Percentiles rank a stretch among this genome's conserved stretches.
Conservation (phyloP, 2,888 invertebrate species). For the Drosophila quinaria region DNA sequence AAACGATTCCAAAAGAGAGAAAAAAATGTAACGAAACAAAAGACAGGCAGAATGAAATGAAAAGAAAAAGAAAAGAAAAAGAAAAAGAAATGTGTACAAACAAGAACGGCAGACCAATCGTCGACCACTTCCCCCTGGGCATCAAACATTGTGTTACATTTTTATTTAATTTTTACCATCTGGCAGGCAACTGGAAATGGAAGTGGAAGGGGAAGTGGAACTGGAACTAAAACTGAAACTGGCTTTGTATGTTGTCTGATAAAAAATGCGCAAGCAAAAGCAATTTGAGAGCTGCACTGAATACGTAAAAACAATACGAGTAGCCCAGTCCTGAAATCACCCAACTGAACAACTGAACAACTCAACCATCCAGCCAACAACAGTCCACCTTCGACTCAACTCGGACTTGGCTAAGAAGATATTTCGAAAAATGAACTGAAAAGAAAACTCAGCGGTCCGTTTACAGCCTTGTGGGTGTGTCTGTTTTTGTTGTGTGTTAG, state of each 20-base stretch:
- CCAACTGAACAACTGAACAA: not conserved
- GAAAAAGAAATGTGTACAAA: constrained; percentile 19
- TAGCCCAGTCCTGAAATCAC: not conserved
- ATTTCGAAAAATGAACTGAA: constrained; percentile 63
- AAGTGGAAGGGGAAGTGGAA: not conserved
- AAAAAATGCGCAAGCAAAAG: constrained; percentile 81
- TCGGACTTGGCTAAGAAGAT: constrained; percentile 47
- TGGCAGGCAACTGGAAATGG: constrained; percentile 47
- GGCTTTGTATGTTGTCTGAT: constrained; percentile 69
- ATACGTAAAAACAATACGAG: constrained; percentile 78
- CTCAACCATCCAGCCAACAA: not conserved
- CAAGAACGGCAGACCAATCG: constrained; percentile 25
- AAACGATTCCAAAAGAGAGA: constrained; percentile 43
- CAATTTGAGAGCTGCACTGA: constrained; percentile 79
- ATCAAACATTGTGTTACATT: constrained; percentile 76
- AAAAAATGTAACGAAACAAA: constrained; percentile 1
- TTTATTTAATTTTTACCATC: constrained; percentile 81
- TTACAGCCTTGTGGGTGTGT: constrained; percentile 36
- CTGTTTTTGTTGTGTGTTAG: constrained; percentile 33
- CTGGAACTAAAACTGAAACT: constrained; percentile 38
- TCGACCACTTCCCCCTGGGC: constrained; percentile 1
- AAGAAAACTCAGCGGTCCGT: constrained; percentile 58
- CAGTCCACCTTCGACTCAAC: constrained; percentile 36
- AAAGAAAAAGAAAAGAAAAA: not conserved
- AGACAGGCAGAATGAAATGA: not conserved